phyloP scores from a whole-genome alignment of 2,113 vertebrate species.

The Hemibagrus wyckioides region DNA sequence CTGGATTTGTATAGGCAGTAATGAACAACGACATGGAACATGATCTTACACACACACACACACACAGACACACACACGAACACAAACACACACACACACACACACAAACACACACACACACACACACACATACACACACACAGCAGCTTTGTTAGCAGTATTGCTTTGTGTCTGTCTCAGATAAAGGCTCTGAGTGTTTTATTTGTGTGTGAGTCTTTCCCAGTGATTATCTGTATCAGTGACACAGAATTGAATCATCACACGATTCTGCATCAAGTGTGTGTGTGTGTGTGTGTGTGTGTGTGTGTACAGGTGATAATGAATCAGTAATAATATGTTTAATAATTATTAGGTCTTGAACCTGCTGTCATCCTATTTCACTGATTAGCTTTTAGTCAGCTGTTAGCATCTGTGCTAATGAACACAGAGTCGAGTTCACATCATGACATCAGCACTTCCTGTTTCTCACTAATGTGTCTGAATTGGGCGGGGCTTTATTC shows the following conservation, averaged over 20 bases:
- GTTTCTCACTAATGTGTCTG: neutral
- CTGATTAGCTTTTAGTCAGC: neutral
- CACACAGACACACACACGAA: neutral
- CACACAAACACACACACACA: neutral
- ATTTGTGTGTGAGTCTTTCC: neutral
- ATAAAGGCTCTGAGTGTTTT: neutral
- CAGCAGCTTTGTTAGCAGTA: neutral
- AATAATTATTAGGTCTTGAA: neutral
- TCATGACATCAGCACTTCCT: neutral
- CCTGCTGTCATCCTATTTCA: neutral
- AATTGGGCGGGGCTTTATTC: neutral
- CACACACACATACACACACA: neutral
- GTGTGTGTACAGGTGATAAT: neutral
- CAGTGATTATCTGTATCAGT: conserved; percentile 1
- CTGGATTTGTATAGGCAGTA: conserved; percentile 19
- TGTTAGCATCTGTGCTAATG: neutral
- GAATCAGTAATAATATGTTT: neutral
- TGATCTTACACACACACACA: neutral
- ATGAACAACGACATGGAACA: conserved; percentile 8
- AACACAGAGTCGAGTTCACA: no score
- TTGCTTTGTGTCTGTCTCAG: neutral
- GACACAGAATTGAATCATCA: neutral
- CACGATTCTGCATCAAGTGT: neutral
- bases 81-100: neutral
- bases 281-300: conserved; percentile 7